Evolutionary conservation across 2,888 invertebrate genomes (phyloP).

Genomic region (Chrysolina oricalcia): DNA sequence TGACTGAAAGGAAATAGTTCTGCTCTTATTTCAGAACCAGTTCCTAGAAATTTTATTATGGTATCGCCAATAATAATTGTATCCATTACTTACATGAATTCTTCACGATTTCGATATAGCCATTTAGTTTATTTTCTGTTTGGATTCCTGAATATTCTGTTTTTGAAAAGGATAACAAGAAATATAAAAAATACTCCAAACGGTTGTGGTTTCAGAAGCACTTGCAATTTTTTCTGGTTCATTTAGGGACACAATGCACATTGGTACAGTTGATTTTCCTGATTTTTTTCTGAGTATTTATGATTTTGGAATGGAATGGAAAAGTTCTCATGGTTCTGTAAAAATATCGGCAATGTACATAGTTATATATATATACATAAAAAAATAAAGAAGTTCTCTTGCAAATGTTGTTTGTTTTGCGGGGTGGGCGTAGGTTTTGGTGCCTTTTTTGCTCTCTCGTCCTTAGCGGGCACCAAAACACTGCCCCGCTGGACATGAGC

Average conservation of each 20-base stretch:
- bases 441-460: slow-evolving; percentile 72
- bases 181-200: no score
- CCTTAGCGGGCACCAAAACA: slow-evolving; percentile 73
- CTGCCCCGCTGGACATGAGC: slow-evolving; percentile 72
- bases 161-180: no score
- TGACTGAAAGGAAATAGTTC: not conserved
- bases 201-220: not conserved
- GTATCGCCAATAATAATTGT: no score
- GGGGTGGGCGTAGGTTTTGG: slow-evolving; percentile 76
- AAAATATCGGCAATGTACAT: slow-evolving; percentile 61
- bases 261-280: not conserved
- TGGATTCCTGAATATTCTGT: no score
- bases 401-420: slow-evolving; percentile 68
- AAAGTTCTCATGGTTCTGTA: slow-evolving; percentile 39
- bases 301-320: slow-evolving; percentile 34
- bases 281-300: not conserved
- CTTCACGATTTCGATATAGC: no score
- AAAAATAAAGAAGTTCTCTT: slow-evolving; percentile 72
- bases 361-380: slow-evolving; percentile 47
- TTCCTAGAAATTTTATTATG: not conserved
- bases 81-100: not conserved
- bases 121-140: not conserved
- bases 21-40: not conserved
- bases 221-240: not conserved
- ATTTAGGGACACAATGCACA: slow-evolving; percentile 24